These are phyloP conservation scores for Tinea trinotella DNA, from an alignment of 2,888 invertebrate genomes.

Conservation along the genomic window DNA sequence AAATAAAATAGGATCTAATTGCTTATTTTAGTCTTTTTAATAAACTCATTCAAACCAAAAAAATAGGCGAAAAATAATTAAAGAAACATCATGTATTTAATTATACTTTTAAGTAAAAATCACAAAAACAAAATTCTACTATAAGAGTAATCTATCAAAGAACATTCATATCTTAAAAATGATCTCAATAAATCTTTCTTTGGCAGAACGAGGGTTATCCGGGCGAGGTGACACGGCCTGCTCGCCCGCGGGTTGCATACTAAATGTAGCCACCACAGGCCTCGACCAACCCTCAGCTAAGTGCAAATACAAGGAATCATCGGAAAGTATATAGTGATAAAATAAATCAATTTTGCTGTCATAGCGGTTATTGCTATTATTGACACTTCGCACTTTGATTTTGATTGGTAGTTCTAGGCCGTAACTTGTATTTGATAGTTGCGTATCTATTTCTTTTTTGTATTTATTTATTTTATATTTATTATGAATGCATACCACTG, in stretches of 20 bases:
- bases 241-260: slow-evolving; percentile 33
- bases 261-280: slow-evolving; percentile 25
- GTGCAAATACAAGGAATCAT: slow-evolving; percentile 18
- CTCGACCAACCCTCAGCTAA: slow-evolving; percentile 25
- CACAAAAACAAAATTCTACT: no score
- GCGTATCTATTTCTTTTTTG: no score
- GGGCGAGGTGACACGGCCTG: slow-evolving; percentile 29
- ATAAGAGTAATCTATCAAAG: not conserved
- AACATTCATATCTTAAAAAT: not conserved
- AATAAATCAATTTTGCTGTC: slow-evolving; percentile 16
- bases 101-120: no score
- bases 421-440: no score
- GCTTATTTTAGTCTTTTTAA: no score
- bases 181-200: slow-evolving; percentile 29
- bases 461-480: no score
- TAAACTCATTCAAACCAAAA: no score
- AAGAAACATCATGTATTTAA: no score
- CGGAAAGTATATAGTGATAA: not conserved
- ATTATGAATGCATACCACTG: no score
- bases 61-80: no score
- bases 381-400: not conserved
- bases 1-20: no score
- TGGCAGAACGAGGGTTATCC: slow-evolving; percentile 28
- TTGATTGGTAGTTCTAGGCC: no score
- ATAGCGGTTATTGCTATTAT: slow-evolving; percentile 3